phyloP scores from a whole-genome alignment of 2,113 vertebrate genomes.

The Poecile atricapillus region DNA sequence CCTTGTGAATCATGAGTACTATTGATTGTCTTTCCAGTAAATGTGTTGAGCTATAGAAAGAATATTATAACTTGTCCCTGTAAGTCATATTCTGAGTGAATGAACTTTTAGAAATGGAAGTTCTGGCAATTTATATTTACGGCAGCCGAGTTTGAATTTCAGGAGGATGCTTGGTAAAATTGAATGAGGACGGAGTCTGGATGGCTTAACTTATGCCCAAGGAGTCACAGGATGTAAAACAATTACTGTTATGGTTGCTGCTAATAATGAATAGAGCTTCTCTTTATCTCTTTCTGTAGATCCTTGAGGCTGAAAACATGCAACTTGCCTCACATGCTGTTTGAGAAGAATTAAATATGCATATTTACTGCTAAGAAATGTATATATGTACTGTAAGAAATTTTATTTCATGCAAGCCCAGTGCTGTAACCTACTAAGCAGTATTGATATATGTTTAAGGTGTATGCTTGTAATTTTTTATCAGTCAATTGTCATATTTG shows the following conservation, averaged over 20 bases:
- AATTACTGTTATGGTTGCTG: neutral
- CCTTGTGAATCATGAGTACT: conserved; percentile 11
- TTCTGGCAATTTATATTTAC: conserved; percentile 43
- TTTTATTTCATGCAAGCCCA: neutral
- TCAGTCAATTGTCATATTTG: neutral
- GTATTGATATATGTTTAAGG: neutral
- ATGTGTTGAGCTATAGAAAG: conserved; percentile 8
- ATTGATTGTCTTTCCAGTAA: conserved; percentile 45
- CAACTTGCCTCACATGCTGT: neutral
- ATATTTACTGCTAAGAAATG: neutral
- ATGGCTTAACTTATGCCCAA: conserved; percentile 10
- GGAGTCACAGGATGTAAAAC: neutral
- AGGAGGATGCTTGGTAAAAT: conserved; percentile 23
- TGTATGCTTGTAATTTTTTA: neutral
- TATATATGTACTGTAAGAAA: neutral
- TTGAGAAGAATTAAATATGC: neutral
- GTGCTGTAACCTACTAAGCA: neutral
- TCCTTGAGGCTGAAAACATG: neutral
- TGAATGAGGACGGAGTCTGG: neutral
- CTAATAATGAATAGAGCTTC: neutral
- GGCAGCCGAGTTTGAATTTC: neutral
- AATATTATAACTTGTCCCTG: neutral
- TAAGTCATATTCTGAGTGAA: conserved; percentile 37
- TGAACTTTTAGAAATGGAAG: neutral
- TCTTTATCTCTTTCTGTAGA: neutral